Conservation (phyloP, 2,113 vertebrate genomes). For the Takifugu flavidus region DNA sequence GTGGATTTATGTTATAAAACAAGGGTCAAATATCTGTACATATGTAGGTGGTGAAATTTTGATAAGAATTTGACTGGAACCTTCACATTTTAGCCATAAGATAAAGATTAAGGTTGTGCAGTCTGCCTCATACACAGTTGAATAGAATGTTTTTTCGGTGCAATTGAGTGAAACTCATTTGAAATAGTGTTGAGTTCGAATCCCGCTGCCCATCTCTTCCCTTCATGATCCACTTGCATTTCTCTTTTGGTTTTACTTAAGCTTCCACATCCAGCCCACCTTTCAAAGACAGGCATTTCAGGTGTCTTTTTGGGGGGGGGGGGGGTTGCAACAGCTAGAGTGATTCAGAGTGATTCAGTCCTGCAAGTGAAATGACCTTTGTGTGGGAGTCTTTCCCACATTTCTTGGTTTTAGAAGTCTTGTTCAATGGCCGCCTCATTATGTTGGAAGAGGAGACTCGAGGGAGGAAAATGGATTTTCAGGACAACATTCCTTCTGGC, state of each 20-base stretch:
- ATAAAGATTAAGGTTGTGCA: no score
- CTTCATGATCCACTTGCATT: slow-evolving; percentile 42
- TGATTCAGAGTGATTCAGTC: slow-evolving; percentile 42
- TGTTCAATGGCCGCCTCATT: slow-evolving; percentile 51
- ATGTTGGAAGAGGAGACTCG: slow-evolving; percentile 42
- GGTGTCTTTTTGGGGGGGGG: neutral
- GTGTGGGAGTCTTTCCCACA: slow-evolving; percentile 61
- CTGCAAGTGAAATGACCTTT: slow-evolving; percentile 61
- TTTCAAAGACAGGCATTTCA: slow-evolving; percentile 56
- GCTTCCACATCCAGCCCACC: slow-evolving; percentile 50
- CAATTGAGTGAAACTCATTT: slow-evolving; percentile 5
- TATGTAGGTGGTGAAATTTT: no score
- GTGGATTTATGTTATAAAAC: no score
- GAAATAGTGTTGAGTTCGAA: slow-evolving; percentile 33
- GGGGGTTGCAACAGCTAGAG: slow-evolving; percentile 10
- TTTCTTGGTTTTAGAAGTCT: slow-evolving; percentile 35
- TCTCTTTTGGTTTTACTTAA: slow-evolving; percentile 53
- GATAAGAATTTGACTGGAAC: no score
- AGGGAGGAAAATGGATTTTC: slow-evolving; percentile 51
- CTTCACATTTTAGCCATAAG: no score
- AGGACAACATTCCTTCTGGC: slow-evolving; percentile 58
- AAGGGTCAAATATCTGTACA: no score
- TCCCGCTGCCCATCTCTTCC: slow-evolving; percentile 52
- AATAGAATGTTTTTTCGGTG: no score
- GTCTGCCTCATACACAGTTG: no score